Evolutionary conservation across 2,113 vertebrate species (phyloP).

Genomic region (Nothoprocta pentlandii): DNA sequence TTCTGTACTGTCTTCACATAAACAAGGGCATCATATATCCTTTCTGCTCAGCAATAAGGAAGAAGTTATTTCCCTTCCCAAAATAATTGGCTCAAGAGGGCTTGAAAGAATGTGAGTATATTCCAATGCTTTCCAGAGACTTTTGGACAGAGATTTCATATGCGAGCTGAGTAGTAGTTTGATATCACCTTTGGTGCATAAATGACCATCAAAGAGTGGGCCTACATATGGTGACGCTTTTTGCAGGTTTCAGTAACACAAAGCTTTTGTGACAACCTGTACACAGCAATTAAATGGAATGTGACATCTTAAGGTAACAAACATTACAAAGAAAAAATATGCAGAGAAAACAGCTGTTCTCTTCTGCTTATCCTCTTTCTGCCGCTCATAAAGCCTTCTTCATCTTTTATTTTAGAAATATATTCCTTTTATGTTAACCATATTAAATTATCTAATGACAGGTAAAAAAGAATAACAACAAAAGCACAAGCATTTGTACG

Average conservation of each 20-base stretch:
- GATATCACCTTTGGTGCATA: background rate
- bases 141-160: background rate
- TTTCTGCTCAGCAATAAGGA: conserved; percentile 29
- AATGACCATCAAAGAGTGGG: background rate
- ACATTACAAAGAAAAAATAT: conserved; percentile 47
- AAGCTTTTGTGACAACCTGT: conserved; percentile 48
- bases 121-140: conserved; percentile 2
- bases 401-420: conserved; percentile 24
- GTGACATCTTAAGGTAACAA: conserved; percentile 37
- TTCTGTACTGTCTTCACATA: background rate
- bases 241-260: conserved; percentile 34
- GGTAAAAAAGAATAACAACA: background rate
- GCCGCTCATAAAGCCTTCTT: conserved; percentile 1
- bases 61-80: background rate
- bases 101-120: background rate
- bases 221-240: background rate
- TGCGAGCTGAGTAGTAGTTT: conserved; percentile 14
- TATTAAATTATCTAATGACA: background rate
- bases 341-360: conserved; percentile 43
- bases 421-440: background rate
- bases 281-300: background rate
- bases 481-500: background rate
- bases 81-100: conserved; percentile 23
- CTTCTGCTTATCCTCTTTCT: conserved; percentile 19
- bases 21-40: conserved; percentile 7